Base-by-base conservation (phyloP, 2,113 vertebrate genomes). In the Cepphus grylle region DNA sequence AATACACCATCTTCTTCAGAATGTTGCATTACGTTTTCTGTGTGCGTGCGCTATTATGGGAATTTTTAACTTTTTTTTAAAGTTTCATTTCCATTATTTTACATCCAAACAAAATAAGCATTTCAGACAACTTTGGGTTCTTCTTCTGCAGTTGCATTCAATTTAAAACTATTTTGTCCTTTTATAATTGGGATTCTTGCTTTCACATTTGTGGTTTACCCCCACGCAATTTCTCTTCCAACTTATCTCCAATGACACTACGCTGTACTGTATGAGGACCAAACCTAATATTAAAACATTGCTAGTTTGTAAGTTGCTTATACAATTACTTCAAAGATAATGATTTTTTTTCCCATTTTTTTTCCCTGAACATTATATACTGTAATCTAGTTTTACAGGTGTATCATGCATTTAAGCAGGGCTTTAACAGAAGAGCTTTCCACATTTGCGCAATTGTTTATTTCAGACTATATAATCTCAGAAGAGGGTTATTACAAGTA, bases 341-440 rank as follows among this genome's bases (percentile, higher is more conserved):
- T 71, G 72, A 83, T 10, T 85, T 96, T 87, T 87, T 91, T 94
- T 82, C 67, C 91, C 62, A 91, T 95, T 95, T n/a, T 62, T 96
- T 96, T 91, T 94, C 78, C 70, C 91, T 91, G 95, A 96, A 90
- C 74, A 66, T 76, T 96, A 94, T 94, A 93, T 95, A 82, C 69
- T 93, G 94, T 93, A 96, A 89, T 67, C 93, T 96, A 94, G 78
- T 94, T 96, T 92, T 91, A 93, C 95, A 96, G 63, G 94, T 96
- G 78, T 96, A 96, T 95, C 98, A 97, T 98, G 97, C 98, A 97
- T 83, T 94, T 97, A 97, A 97, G 94, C 96, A 76, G 93, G 93
- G 86, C 92, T 97, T 97, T 93, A 94, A 62, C 93, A 97, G 94
- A 98, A 97, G 87, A 97, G 94, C 93, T 90, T 96, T 83, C 95